Evolutionary conservation across 2,888 invertebrate genomes (phyloP).

Genomic region (Acleris sparsana): DNA sequence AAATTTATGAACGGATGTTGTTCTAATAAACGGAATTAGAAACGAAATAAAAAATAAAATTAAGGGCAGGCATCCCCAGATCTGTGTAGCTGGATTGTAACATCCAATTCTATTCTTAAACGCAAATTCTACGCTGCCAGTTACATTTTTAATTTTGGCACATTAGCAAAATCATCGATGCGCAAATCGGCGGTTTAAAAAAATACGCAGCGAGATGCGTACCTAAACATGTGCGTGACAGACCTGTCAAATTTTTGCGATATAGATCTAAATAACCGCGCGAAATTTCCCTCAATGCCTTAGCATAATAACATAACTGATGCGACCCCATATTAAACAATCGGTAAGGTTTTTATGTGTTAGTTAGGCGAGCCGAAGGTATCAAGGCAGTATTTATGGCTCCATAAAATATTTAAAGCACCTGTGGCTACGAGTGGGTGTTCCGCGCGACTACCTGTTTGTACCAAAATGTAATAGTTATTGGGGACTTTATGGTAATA

Average conservation of each 20-base stretch:
- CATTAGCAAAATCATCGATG: neutral
- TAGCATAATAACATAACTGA: slow-evolving; percentile 3
- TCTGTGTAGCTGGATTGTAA: neutral
- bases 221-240: too few relatives aligned
- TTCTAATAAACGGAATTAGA: slow-evolving; percentile 33
- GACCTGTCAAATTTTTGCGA: neutral
- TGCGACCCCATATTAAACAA: slow-evolving; percentile 16
- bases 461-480: slow-evolving; percentile 4
- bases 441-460: neutral
- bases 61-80: slow-evolving; percentile 3
- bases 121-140: neutral
- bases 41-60: slow-evolving; percentile 23
- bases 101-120: neutral
- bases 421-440: slow-evolving; percentile 12
- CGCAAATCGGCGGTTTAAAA: too few relatives aligned
- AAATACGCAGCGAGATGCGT: too few relatives aligned
- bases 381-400: slow-evolving; percentile 21
- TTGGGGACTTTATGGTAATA: neutral
- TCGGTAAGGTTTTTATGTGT: slow-evolving; percentile 9
- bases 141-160: neutral
- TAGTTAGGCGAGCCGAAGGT: slow-evolving; percentile 11
- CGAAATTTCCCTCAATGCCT: slow-evolving; percentile 1
- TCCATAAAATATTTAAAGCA: slow-evolving; percentile 20
- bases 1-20: slow-evolving; percentile 35
- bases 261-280: neutral